A percentile compares a stretch with the other conserved stretches of the same genome.
phyloP scores from a whole-genome alignment of 2,888 invertebrate genomes.

The Napeogenes sylphis region DNA sequence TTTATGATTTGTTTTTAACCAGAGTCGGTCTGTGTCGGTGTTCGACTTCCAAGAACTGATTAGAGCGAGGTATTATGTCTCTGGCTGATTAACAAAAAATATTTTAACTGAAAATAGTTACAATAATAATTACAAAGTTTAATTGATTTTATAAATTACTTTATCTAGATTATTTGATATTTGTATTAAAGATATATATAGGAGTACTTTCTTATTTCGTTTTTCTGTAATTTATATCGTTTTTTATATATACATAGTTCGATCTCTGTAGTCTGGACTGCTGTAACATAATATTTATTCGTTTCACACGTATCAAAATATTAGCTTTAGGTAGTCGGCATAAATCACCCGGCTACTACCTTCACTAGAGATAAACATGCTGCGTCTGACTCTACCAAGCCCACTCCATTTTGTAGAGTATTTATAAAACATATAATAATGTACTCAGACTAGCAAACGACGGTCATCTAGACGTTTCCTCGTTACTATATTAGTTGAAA shows the following conservation, averaged over 20 bases:
- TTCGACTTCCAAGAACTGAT: slow-evolving; percentile 34
- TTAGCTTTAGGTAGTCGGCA: slow-evolving; percentile 23
- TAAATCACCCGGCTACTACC: slow-evolving; percentile 19
- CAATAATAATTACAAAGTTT: background rate
- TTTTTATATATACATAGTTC: slow-evolving; percentile 31
- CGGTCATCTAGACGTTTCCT: background rate
- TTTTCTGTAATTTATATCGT: slow-evolving; percentile 11
- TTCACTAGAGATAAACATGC: slow-evolving; percentile 19
- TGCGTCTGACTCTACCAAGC: slow-evolving; percentile 7
- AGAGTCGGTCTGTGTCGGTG: slow-evolving; percentile 24
- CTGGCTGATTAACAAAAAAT: slow-evolving; percentile 20
- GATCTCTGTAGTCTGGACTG: slow-evolving; percentile 52
- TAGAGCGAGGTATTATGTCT: slow-evolving; percentile 34
- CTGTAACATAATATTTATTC: slow-evolving; percentile 48
- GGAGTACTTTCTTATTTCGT: no score
- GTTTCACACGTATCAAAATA: slow-evolving; percentile 36
- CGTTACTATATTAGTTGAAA: slow-evolving; percentile 1
- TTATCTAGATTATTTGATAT: no score
- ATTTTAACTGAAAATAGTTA: slow-evolving; percentile 4
- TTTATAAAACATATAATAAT: background rate
- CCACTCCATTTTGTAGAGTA: background rate
- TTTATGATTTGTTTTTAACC: slow-evolving; percentile 38
- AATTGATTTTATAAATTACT: slow-evolving; percentile 4
- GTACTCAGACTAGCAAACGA: background rate
- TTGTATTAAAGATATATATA: no score